phyloP scores from a whole-genome alignment of 2,113 vertebrate species.

The Nipponia nippon region DNA sequence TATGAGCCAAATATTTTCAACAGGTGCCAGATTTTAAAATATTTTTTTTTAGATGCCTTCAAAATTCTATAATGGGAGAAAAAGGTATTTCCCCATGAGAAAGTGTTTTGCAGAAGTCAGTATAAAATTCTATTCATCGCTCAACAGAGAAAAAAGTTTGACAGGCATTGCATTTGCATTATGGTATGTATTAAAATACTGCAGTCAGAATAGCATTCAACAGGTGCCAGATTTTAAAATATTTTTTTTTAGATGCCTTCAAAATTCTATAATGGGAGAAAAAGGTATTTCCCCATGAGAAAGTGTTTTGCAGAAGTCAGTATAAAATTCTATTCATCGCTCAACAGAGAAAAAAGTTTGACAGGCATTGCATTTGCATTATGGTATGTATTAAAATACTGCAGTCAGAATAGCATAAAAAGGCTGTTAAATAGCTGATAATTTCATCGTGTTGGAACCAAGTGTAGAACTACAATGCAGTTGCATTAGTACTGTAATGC shows the following conservation, averaged over 20 bases:
- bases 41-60: background rate
- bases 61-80: background rate
- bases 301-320: background rate
- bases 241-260: background rate
- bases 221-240: too few species aligned
- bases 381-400: constrained; percentile 41
- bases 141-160: background rate
- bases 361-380: background rate
- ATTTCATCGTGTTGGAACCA: constrained; percentile 35
- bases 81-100: background rate
- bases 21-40: background rate
- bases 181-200: constrained; percentile 41
- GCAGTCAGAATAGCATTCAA: constrained; percentile 25
- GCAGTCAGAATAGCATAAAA: constrained; percentile 39
- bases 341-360: background rate
- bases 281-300: background rate
- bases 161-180: background rate
- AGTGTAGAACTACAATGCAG: background rate
- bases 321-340: background rate
- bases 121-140: background rate
- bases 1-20: constrained; percentile 26
- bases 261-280: background rate
- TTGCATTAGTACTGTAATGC: background rate
- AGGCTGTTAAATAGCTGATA: constrained; percentile 50
- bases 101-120: background rate